A percentile compares a stretch with the other conserved stretches of the same genome.
Conservation (phyloP, 2,888 invertebrate species). For the Trileptium ribeirensis region DNA sequence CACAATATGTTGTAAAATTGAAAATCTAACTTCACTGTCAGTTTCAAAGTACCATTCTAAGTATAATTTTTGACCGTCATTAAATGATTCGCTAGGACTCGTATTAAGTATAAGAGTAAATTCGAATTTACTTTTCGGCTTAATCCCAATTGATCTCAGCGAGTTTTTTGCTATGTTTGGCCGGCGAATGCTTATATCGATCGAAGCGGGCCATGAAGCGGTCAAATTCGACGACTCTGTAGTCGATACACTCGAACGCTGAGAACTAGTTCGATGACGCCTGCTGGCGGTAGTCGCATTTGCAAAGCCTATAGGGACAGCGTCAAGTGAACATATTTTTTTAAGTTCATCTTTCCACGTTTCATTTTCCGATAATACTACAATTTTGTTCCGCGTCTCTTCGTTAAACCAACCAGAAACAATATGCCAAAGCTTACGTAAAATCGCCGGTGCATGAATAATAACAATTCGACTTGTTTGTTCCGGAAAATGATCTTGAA, state of each 20-base stretch:
- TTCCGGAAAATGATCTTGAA: background rate
- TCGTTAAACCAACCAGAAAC: background rate
- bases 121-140: background rate
- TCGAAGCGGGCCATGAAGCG: background rate
- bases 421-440: background rate
- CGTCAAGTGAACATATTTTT: background rate
- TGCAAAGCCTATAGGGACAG: background rate
- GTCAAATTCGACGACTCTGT: background rate
- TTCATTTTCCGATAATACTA: background rate
- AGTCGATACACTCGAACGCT: background rate
- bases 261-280: background rate
- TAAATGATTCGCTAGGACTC: too few relatives aligned
- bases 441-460: background rate
- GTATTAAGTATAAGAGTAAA: too few relatives aligned
- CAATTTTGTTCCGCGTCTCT: background rate
- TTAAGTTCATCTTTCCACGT: background rate
- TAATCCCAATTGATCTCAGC: background rate
- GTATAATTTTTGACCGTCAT: too few relatives aligned
- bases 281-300: too few relatives aligned
- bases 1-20: too few relatives aligned
- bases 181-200: background rate
- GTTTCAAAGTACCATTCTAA: background rate
- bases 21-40: background rate
- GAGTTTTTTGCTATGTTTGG: background rate
- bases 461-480: background rate